These are phyloP conservation scores for Linnaemya vulpina DNA, from an alignment of 2,888 invertebrate species.

Conservation along the genomic window DNA sequence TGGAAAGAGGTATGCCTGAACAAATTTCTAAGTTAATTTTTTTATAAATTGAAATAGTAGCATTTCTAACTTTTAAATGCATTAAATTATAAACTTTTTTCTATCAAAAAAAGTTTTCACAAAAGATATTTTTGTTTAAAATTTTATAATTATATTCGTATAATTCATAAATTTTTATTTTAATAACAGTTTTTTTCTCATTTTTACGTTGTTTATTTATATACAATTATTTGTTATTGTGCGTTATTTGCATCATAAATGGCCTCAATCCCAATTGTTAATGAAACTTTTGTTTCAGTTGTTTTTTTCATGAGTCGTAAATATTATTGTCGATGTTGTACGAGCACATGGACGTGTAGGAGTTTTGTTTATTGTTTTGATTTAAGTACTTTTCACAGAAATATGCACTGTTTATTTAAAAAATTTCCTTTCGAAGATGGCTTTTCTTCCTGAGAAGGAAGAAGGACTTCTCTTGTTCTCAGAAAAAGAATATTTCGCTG, in stretches of 20 bases:
- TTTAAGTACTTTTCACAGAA: neutral
- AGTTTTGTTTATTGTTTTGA: constrained; percentile 4
- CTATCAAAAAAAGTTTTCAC: no score
- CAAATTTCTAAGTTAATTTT: no score
- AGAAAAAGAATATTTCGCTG: no score
- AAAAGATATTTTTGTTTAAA: constrained; percentile 1
- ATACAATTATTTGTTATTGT: constrained; percentile 41
- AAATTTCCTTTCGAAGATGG: neutral
- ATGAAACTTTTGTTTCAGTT: constrained; percentile 54
- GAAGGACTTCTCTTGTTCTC: no score
- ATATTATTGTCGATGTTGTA: constrained; percentile 5
- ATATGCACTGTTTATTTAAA: neutral
- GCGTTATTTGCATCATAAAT: constrained; percentile 58
- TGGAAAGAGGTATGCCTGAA: no score
- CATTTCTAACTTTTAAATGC: no score
- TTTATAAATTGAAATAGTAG: no score
- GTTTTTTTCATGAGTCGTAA: constrained; percentile 1
- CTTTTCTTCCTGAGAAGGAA: neutral
- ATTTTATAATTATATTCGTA: constrained; percentile 18
- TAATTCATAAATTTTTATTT: no score
- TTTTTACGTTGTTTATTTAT: neutral
- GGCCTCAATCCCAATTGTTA: constrained; percentile 65
- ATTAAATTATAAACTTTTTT: no score
- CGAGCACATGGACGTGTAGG: neutral
- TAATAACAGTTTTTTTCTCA: neutral